A percentile compares a stretch with the other conserved stretches of the same genome.
Conservation (phyloP, 2,113 vertebrate species). For the Bubo scandiacus region DNA sequence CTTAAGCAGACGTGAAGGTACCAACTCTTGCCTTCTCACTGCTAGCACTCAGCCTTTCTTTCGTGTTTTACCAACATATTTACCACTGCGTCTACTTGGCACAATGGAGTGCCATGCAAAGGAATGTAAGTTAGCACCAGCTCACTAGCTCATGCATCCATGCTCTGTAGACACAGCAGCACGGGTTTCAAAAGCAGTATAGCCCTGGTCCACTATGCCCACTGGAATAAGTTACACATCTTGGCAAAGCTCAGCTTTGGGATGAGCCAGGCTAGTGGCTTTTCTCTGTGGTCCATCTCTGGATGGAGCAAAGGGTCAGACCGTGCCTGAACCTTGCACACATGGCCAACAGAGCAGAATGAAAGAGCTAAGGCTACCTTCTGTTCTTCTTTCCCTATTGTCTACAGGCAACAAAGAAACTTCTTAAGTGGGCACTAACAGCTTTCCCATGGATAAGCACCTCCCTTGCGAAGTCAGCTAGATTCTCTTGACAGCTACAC, state of each 20-base stretch:
- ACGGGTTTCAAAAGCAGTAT: neutral
- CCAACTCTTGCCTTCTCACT: neutral
- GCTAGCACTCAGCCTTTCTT: neutral
- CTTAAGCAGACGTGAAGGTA: neutral
- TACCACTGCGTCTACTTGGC: neutral
- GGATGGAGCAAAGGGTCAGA: neutral
- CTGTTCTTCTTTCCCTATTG: neutral
- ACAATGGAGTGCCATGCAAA: neutral
- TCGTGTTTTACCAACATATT: neutral
- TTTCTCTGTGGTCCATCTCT: neutral
- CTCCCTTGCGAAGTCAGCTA: neutral
- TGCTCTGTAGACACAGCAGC: neutral
- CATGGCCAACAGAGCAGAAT: neutral
- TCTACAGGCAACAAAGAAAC: neutral
- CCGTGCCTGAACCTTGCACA: fast-evolving
- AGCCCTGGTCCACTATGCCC: neutral
- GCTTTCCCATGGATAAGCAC: neutral
- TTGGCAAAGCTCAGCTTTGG: neutral
- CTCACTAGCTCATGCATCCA: neutral
- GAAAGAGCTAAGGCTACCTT: neutral
- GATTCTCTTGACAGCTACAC: neutral
- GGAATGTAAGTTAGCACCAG: neutral
- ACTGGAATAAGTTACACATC: neutral
- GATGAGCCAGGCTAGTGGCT: neutral
- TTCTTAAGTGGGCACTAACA: neutral